phyloP scores from a whole-genome alignment of 2,113 vertebrate species.

The Micromys minutus region DNA sequence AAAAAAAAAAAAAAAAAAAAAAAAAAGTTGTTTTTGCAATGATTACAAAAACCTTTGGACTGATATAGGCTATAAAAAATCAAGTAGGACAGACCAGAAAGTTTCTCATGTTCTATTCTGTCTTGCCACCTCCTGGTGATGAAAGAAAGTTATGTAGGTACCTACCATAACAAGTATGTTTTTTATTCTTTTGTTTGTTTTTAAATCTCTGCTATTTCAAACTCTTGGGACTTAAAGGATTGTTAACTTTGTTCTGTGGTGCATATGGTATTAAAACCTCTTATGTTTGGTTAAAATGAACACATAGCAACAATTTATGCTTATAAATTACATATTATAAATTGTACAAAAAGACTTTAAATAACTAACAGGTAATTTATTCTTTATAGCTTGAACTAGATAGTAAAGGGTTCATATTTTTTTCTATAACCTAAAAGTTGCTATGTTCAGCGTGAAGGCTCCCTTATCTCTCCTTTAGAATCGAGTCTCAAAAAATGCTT shows the following conservation, averaged over 20 bases:
- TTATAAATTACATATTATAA: slow-evolving; percentile 7
- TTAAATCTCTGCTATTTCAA: background rate
- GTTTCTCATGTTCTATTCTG: background rate
- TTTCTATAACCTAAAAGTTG: background rate
- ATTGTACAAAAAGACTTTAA: background rate
- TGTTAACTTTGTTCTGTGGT: background rate
- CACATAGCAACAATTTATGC: background rate
- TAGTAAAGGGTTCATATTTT: background rate
- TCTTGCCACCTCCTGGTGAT: background rate
- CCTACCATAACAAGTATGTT: background rate
- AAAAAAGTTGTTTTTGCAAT: background rate
- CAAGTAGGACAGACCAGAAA: background rate
- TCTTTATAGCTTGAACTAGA: background rate
- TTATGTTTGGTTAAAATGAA: background rate
- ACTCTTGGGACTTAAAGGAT: background rate
- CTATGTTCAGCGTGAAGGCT: background rate
- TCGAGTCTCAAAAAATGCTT: background rate
- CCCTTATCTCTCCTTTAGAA: background rate
- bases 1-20: background rate
- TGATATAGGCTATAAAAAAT: background rate
- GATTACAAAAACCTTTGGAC: background rate
- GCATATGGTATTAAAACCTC: background rate
- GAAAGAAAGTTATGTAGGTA: background rate
- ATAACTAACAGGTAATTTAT: background rate
- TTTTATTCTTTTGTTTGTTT: background rate